Base-by-base conservation (phyloP, 2,113 vertebrate species). In the Cisticola juncidis region DNA sequence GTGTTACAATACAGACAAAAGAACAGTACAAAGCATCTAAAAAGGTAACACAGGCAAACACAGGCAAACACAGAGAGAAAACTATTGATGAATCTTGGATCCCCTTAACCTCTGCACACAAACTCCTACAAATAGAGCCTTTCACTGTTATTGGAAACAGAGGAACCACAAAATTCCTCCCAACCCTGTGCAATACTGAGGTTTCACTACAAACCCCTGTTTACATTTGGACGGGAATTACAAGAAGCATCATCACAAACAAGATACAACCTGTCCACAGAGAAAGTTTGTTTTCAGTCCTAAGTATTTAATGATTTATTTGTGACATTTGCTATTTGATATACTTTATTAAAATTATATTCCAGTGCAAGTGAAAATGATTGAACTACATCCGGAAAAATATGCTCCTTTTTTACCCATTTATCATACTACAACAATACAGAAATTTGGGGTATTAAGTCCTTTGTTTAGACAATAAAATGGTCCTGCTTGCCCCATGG, bases 131-230 rank as follows among this genome's bases (percentile, higher is more conserved):
- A 79, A 68, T 0, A 4, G 5, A 28, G 51, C 36, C 28, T 54
- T 45, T 23, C 21, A 21, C 8, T 5, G 26, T 7, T 5, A 40
- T 18, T 26, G 61, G 26, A 60, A 58, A 35, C 5, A 33, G 9
- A 40, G 21, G 29, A 76, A 24, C 3, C 42, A 71, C 18, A 25
- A 31, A 58, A 45, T 53, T 57, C 31, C 36, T 61, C 40, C 78
- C 58, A 29, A 38, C 5, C 11, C 4, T 0, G 3, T 47, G 31
- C 50, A 57, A 6, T 8, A 20, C 9, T 3, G 9, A 8, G 17
- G 12, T 36, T 88, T 48, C 15, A 25, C 8, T 16, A 22, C 35
- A 60, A 69, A 62, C 6, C 79, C 35, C 8, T 25, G 2, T 36
- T 76, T 11, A 11, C 26, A 12, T 69, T 47, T 21, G 4, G 31